phyloP scores from a whole-genome alignment of 1,140 invertebrate species.

The Ptiloglossa arizonensis region DNA sequence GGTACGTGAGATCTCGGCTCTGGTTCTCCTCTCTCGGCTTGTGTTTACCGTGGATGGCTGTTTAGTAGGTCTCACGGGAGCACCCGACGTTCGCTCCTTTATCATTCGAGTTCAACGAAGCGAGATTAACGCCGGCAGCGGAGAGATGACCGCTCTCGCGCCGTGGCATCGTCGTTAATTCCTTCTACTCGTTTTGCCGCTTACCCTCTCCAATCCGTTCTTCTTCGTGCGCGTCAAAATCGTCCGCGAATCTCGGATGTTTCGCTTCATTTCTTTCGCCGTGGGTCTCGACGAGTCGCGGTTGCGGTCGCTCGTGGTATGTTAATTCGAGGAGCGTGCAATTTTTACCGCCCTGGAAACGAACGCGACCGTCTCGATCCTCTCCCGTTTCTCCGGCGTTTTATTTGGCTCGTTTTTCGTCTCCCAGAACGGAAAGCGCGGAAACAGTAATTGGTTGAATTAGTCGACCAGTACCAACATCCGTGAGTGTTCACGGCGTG shows the following conservation, averaged over 20 bases:
- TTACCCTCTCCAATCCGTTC: no score
- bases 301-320: no score
- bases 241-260: background rate
- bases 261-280: background rate
- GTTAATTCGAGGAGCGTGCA: background rate
- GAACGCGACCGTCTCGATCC: background rate
- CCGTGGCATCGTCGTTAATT: constrained; percentile 7
- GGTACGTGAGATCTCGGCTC: constrained; percentile 53
- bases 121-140: constrained; percentile 54
- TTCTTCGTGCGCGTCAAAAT: background rate
- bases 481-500: no score
- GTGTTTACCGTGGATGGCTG: constrained; percentile 65
- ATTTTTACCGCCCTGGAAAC: background rate
- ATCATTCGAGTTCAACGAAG: constrained; percentile 71
- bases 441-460: constrained; percentile 13
- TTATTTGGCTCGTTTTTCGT: background rate
- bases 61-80: constrained; percentile 61
- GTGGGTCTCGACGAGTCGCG: no score
- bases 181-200: background rate
- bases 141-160: constrained; percentile 6
- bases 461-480: background rate
- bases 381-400: background rate
- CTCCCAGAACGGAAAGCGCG: background rate
- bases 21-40: constrained; percentile 53
- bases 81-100: constrained; percentile 69